Evolutionary conservation across 2,797 vertebrate genomes (phyloP).

Genomic region (Microctenopoma stevenorrisi): DNA sequence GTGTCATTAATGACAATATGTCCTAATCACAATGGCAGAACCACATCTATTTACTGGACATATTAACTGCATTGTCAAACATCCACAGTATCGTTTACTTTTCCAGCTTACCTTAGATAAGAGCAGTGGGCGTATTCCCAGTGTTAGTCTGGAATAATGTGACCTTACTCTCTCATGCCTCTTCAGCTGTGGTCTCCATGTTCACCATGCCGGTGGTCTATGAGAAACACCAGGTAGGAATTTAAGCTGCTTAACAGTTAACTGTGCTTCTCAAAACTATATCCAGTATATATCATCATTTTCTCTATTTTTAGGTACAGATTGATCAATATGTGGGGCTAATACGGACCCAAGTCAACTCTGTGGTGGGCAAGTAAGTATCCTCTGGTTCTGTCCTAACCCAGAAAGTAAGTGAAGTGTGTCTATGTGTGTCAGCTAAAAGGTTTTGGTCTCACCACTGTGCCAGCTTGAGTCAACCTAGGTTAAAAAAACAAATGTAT

Average conservation of each 20-base stretch:
- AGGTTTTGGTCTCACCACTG: conserved; percentile 4
- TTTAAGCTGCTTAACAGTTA: background rate
- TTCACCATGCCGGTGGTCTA: conserved; percentile 98
- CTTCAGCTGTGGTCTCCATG: conserved; percentile 95
- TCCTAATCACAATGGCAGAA: conserved; percentile 9
- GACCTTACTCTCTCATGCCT: conserved; percentile 56
- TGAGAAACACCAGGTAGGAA: conserved; percentile 96
- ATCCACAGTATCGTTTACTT: conserved; percentile 40
- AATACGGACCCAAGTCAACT: conserved; percentile 97
- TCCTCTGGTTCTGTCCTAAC: no score
- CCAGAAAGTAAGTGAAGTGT: no score
- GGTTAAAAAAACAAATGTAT: background rate
- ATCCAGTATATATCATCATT: background rate
- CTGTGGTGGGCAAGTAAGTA: conserved; percentile 97
- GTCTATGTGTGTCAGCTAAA: no score
- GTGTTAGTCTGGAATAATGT: conserved; percentile 25
- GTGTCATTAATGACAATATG: background rate
- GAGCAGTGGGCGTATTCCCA: conserved; percentile 24
- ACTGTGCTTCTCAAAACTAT: background rate
- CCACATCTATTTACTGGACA: background rate
- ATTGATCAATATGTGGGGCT: conserved; percentile 98
- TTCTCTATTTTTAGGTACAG: conserved; percentile 87
- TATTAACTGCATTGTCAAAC: conserved; percentile 12
- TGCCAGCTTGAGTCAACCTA: conserved; percentile 35
- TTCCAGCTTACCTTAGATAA: conserved; percentile 62